Base-by-base conservation (phyloP, 2,113 vertebrate genomes). In the Cygnus buccinator region DNA sequence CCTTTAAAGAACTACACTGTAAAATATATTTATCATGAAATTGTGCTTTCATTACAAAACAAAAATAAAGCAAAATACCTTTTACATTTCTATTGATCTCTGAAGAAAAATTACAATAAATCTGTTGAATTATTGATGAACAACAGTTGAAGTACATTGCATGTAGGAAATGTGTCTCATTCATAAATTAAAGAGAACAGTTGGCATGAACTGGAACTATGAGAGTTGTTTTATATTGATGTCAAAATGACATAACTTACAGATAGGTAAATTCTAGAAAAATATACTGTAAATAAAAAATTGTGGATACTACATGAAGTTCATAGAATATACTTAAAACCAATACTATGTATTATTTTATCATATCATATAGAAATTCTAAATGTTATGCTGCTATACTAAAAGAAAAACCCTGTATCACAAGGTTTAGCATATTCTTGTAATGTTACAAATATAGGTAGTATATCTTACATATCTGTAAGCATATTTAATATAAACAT, bases 111-210 rank as follows among this genome's bases (percentile, higher is more conserved):
- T 88, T 91, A 39, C n/a, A 80, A 19, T 84, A 95, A 84, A 80
- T 18, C 13, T 87, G 44, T 89, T 95, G 29, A 82, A 84, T 92
- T 94, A 94, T 95, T 87, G 82, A 77, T 91, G 84, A 95, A 90
- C 35, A 93, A 9, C n/a, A 86, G 79, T 52, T 90, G 52, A 95
- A 95, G 76, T 90, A 84, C 26, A 13, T 89, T 94, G 65, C 39
- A 25, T 72, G 61, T 91, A 85, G 81, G 78, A 94, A 96, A 90
- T 89, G 16, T 67, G 35, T 89, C 55, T 86, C 76, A 89, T 93
- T 97, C 59, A 85, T 95, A 95, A 93, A 93, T 96, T 90, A 84
- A 91, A 94, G 62, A 73, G 73, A 91, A 35, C 74, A 48, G n/a
- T 90, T 93, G 52, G 44, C 52, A 84, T 95, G 68, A 91, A 46